Percentiles rank a stretch among this genome's conserved stretches.
These are phyloP conservation scores for Lagodon rhomboides DNA, from an alignment of 2,797 vertebrate genomes.

Conservation along the genomic window DNA sequence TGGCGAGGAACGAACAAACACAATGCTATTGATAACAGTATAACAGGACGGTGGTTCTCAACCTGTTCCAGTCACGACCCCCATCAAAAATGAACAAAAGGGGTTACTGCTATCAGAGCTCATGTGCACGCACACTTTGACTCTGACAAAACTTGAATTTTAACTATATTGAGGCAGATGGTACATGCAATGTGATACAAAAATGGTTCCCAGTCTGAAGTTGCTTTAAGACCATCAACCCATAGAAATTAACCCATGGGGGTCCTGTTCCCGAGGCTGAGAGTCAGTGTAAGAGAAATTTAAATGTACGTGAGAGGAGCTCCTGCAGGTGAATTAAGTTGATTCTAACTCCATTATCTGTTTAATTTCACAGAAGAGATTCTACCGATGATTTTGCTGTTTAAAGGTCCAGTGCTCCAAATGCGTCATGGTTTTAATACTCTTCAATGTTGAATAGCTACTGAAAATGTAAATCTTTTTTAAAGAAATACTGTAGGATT, in stretches of 20 bases:
- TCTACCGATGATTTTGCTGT: not conserved
- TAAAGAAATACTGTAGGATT: not conserved
- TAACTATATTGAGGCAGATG: too few relatives aligned
- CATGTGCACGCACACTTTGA: too few relatives aligned
- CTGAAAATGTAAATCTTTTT: not conserved
- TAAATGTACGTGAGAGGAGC: not conserved
- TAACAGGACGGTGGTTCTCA: not conserved
- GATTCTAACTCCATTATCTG: not conserved
- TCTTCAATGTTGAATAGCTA: not conserved
- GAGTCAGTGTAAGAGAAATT: too few relatives aligned
- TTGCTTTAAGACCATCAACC: too few relatives aligned
- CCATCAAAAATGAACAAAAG: too few relatives aligned
- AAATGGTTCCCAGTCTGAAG: too few relatives aligned
- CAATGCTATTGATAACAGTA: slow-evolving; percentile 5
- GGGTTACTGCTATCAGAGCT: too few relatives aligned
- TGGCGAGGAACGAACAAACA: slow-evolving; percentile 28
- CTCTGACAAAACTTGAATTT: too few relatives aligned
- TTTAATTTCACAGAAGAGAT: not conserved
- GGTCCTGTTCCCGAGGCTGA: too few relatives aligned
- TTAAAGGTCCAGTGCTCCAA: not conserved
- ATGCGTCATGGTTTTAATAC: not conserved
- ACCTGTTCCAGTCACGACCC: too few relatives aligned
- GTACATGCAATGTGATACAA: too few relatives aligned
- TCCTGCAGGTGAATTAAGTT: slow-evolving; percentile 6
- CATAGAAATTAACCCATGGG: too few relatives aligned